Conservation (phyloP, 2,888 invertebrate genomes). For the Tillus elongatus region DNA sequence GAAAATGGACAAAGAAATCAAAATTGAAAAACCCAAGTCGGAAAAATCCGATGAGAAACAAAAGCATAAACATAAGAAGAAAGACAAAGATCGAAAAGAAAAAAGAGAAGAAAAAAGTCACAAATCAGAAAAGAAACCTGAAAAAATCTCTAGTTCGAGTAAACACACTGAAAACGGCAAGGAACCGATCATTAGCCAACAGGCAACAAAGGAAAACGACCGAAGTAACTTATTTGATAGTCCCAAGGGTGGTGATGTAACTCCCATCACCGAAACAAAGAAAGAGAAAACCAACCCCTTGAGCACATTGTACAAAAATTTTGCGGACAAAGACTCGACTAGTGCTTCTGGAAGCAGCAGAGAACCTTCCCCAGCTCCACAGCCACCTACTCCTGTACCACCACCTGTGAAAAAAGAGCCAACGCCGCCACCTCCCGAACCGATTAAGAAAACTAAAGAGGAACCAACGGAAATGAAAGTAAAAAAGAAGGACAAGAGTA, state of each 20-base stretch:
- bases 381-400: constrained; percentile 8
- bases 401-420: background rate
- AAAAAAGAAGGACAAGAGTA: constrained; percentile 26
- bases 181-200: constrained; percentile 31
- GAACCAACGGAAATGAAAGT: constrained; percentile 43
- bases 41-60: constrained; percentile 34
- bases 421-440: background rate
- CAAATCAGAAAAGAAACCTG: constrained; percentile 43
- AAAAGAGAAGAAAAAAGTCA: constrained; percentile 48
- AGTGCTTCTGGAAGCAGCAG: constrained; percentile 23
- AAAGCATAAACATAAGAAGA: constrained; percentile 49
- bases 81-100: constrained; percentile 45
- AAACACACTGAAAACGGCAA: constrained; percentile 26
- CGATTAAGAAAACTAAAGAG: constrained; percentile 31
- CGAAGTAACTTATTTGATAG: constrained; percentile 12
- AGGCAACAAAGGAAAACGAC: background rate
- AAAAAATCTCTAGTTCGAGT: constrained; percentile 30
- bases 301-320: constrained; percentile 36
- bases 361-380: constrained; percentile 26
- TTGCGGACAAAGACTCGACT: background rate
- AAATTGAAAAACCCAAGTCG: constrained; percentile 33
- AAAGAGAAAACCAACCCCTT: constrained; percentile 38
- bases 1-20: constrained; percentile 31
- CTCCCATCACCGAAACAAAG: background rate
- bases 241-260: constrained; percentile 30